phyloP scores from a whole-genome alignment of 2,797 vertebrate genomes.

The Molothrus ater region DNA sequence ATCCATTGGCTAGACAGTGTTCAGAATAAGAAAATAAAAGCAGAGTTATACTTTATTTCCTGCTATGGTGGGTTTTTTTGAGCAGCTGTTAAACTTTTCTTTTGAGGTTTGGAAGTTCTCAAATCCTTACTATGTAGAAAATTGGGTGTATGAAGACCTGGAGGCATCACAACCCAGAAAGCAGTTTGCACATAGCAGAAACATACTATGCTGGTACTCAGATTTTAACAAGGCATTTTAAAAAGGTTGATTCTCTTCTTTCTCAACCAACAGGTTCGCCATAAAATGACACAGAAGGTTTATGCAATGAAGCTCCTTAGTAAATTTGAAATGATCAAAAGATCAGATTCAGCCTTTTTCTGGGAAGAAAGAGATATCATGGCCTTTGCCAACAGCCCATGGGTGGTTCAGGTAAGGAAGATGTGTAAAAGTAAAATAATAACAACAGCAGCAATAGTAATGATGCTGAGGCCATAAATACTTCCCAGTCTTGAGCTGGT shows the following conservation, averaged over 20 bases:
- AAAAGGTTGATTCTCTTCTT: background rate
- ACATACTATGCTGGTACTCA: rapidly evolving
- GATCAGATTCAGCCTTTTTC: constrained; percentile 98
- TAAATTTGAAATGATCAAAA: constrained; percentile 99
- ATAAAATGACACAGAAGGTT: constrained; percentile 94
- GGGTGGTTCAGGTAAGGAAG: constrained; percentile 93
- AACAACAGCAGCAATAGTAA: background rate
- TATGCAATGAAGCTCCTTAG: constrained; percentile 99
- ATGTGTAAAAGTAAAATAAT: background rate
- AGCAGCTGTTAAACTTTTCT: background rate
- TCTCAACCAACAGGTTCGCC: constrained; percentile 86
- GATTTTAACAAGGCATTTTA: background rate
- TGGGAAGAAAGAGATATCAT: constrained; percentile 99
- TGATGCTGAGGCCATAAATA: background rate
- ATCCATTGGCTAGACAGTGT: background rate
- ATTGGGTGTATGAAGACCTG: background rate
- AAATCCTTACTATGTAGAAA: background rate
- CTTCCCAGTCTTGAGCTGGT: background rate
- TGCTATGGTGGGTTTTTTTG: background rate
- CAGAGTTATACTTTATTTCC: background rate
- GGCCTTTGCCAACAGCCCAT: constrained; percentile 97
- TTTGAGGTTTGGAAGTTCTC: background rate
- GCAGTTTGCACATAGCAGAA: background rate
- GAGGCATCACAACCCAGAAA: background rate
- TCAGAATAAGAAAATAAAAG: background rate